Evolutionary conservation across 2,797 vertebrate species (phyloP).

Genomic region (Rousettus madagascariensis): DNA sequence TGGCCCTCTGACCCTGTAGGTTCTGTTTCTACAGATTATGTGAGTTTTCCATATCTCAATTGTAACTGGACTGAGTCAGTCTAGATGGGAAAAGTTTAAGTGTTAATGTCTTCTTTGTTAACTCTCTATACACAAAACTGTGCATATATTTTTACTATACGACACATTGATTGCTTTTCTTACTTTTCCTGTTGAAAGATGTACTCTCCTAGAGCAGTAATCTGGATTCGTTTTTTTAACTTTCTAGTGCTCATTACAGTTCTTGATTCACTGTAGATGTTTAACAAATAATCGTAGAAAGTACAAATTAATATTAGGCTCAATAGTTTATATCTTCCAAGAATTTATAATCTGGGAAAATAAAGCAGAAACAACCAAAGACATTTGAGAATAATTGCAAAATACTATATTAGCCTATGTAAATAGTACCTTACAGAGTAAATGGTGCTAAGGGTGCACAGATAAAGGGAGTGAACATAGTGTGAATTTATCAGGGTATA

Average conservation of each 20-base stretch:
- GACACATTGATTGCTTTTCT: neutral
- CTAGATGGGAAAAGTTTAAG: neutral
- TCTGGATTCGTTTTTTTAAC: neutral
- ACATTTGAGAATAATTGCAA: neutral
- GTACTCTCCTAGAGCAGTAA: neutral
- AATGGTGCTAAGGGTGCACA: neutral
- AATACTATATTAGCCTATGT: neutral
- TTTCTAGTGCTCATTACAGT: neutral
- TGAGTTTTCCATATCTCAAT: neutral
- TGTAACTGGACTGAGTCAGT: neutral
- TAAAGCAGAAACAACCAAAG: slow-evolving; percentile 28
- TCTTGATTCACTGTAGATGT: neutral
- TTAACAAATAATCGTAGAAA: slow-evolving; percentile 32
- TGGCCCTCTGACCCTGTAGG: neutral
- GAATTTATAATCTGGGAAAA: slow-evolving; percentile 3
- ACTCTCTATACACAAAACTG: neutral
- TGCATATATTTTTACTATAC: neutral
- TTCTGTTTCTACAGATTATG: slow-evolving; percentile 9
- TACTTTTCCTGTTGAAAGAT: neutral
- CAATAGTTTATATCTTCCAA: slow-evolving; percentile 23
- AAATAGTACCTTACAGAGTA: neutral
- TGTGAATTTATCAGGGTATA: neutral
- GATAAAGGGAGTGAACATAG: neutral
- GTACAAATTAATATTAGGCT: slow-evolving; percentile 16
- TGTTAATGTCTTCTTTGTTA: neutral